phyloP scores from a whole-genome alignment of 1,140 invertebrate species.

The Drosophila murphyi region DNA sequence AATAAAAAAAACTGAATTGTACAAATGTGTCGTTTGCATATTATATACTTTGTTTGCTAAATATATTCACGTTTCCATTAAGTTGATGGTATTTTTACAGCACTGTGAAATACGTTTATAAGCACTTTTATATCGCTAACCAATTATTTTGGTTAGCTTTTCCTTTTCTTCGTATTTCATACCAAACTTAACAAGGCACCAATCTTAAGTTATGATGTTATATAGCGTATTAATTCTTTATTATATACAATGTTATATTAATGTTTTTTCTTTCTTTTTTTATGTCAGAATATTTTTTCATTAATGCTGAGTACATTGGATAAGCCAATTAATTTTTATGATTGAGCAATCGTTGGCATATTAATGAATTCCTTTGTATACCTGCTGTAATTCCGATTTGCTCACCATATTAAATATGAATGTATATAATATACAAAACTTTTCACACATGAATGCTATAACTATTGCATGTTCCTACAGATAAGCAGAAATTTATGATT shows the following conservation, averaged over 20 bases:
- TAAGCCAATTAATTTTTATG: neutral
- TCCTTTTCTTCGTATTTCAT: constrained; percentile 7
- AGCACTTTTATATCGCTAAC: constrained; percentile 39
- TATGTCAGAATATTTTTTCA: neutral
- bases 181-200: constrained; percentile 14
- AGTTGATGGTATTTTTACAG: constrained; percentile 14
- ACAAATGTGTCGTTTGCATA: constrained; percentile 18
- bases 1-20: constrained; percentile 28
- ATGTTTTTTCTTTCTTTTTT: neutral
- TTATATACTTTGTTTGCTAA: constrained; percentile 11
- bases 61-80: constrained; percentile 12
- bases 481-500: constrained; percentile 38
- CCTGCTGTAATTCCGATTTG: neutral
- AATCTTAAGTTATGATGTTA: constrained; percentile 4
- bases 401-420: neutral
- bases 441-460: constrained; percentile 14
- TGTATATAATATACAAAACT: neutral
- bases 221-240: neutral
- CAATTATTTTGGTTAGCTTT: constrained; percentile 41
- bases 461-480: constrained; percentile 12
- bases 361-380: neutral
- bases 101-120: constrained; percentile 38
- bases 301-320: neutral
- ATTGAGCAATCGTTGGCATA: neutral
- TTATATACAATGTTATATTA: neutral